These are phyloP conservation scores for Apostichopus japonicus DNA, from an alignment of 35 echinoderm and acorn worm genomes.

Conservation along the genomic window DNA sequence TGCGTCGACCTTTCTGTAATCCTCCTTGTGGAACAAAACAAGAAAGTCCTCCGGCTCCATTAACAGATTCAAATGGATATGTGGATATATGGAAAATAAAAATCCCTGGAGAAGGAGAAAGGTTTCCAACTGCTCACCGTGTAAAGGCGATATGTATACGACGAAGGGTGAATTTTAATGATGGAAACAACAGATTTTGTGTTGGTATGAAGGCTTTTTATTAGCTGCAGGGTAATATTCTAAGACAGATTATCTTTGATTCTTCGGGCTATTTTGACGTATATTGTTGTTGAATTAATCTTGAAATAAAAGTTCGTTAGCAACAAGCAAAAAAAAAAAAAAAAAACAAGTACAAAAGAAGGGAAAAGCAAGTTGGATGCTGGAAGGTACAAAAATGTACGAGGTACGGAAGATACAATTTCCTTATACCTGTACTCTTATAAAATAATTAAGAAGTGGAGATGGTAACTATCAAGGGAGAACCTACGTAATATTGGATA, in stretches of 20 bases:
- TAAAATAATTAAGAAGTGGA: no score
- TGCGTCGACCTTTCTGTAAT: background rate
- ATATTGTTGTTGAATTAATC: background rate
- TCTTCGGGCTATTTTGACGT: background rate
- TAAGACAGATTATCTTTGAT: background rate
- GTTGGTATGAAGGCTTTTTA: background rate
- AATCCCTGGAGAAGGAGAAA: background rate
- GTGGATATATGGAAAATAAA: background rate
- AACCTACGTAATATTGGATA: no score
- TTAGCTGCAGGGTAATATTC: background rate
- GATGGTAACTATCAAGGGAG: no score
- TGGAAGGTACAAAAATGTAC: no score
- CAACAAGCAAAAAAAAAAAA: background rate
- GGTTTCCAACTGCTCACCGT: background rate
- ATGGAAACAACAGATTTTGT: background rate
- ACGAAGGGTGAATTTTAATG: background rate
- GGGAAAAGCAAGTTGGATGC: no score
- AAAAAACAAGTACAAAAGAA: no score
- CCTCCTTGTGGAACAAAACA: background rate
- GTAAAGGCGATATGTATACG: background rate
- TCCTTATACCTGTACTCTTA: no score
- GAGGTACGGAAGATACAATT: no score
- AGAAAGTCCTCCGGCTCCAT: background rate
- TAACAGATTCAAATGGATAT: background rate
- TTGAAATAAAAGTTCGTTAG: background rate